Conservation (phyloP, 1,140 invertebrate genomes). For the Penaeus indicus region DNA sequence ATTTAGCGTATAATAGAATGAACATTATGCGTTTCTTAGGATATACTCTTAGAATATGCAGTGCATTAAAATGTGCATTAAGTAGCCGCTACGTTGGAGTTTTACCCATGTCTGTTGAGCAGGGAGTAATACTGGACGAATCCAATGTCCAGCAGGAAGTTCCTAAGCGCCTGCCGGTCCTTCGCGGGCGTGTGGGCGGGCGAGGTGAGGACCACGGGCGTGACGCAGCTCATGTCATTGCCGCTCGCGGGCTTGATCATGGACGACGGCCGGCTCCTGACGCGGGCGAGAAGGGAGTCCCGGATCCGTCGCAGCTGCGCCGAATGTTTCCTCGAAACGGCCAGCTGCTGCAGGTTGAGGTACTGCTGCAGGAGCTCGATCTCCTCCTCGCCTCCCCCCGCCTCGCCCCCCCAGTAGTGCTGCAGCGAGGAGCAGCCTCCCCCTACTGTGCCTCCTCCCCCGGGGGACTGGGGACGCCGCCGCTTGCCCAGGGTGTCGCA, state of each 20-base stretch:
- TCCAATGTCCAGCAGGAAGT: constrained; percentile 58
- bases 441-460: neutral
- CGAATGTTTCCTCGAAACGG: constrained; percentile 47
- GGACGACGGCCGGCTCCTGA: constrained; percentile 44
- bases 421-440: constrained; percentile 1
- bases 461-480: neutral
- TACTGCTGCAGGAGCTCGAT: constrained; percentile 58
- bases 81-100: too few relatives aligned
- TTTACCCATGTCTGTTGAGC: constrained; percentile 58
- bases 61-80: too few relatives aligned
- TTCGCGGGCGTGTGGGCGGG: constrained; percentile 12
- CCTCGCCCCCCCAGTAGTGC: constrained; percentile 46
- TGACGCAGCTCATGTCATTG: too few relatives aligned
- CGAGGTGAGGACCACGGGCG: neutral
- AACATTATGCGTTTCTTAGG: too few relatives aligned
- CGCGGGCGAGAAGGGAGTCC: constrained; percentile 45
- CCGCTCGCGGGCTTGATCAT: constrained; percentile 12
- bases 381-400: constrained; percentile 32
- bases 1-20: too few relatives aligned
- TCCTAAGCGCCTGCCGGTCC: constrained; percentile 45
- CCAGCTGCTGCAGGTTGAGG: constrained; percentile 59
- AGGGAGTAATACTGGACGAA: constrained; percentile 60
- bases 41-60: too few relatives aligned
- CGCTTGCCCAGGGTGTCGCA: neutral
- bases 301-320: constrained; percentile 54